phyloP scores from a whole-genome alignment of 2,113 vertebrate genomes.

The Orcinus orca region DNA sequence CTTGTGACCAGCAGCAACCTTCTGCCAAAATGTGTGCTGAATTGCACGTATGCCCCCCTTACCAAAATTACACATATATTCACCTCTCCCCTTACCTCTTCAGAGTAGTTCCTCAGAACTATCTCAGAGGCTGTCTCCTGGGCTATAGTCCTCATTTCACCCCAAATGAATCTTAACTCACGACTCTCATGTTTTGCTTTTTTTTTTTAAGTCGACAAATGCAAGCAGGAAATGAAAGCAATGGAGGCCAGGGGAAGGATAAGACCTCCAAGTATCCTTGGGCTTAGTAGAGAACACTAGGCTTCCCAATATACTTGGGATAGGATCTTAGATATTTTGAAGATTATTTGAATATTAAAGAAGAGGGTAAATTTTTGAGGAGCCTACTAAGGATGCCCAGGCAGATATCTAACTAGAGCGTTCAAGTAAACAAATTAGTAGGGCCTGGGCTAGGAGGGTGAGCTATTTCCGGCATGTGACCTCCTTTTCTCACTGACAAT shows the following conservation, averaged over 20 bases:
- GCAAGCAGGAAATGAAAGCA: slow-evolving; percentile 3
- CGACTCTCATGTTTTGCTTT: background rate
- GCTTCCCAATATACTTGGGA: background rate
- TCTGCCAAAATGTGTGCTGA: background rate
- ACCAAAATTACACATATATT: background rate
- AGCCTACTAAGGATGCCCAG: background rate
- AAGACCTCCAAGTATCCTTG: background rate
- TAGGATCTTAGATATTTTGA: background rate
- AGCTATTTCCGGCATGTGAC: background rate
- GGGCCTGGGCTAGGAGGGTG: background rate
- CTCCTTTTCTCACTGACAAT: background rate
- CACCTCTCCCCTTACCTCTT: background rate
- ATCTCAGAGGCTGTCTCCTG: background rate
- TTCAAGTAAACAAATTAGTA: background rate
- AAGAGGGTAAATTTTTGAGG: background rate
- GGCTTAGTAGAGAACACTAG: background rate
- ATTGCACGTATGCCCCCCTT: background rate
- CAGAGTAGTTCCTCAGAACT: background rate
- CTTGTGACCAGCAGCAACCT: background rate
- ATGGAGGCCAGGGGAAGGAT: background rate
- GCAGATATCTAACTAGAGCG: background rate
- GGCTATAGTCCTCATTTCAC: background rate
- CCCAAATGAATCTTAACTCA: background rate
- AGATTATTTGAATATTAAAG: background rate
- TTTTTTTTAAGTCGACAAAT: background rate